Evolutionary conservation across 2,113 vertebrate genomes (phyloP).

Genomic region (Xenotilapia caudafasciata): DNA sequence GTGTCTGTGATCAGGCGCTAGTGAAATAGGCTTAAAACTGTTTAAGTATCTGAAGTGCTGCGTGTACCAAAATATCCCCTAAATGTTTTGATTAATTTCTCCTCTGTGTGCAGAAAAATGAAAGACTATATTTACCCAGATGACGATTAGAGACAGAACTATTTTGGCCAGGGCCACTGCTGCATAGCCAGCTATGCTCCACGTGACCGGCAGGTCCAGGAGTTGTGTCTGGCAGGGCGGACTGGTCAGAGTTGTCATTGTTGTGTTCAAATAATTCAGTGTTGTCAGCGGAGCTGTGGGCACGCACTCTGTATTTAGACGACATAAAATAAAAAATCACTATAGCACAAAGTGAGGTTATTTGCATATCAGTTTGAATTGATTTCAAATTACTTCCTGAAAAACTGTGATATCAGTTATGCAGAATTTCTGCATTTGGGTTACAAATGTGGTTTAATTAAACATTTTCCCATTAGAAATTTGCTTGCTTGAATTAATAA

Average conservation of each 20-base stretch:
- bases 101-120: neutral
- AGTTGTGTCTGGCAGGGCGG: fast-evolving
- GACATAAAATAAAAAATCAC: neutral
- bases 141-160: constrained; percentile 11
- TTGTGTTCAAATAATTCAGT: neutral
- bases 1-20: neutral
- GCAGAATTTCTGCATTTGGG: neutral
- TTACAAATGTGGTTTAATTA: neutral
- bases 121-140: constrained; percentile 52
- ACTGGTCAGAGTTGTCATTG: neutral
- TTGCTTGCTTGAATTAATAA: neutral
- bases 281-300: neutral
- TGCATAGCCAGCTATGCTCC: constrained; percentile 2
- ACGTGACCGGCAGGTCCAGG: constrained; percentile 3
- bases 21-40: neutral
- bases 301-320: constrained; percentile 24
- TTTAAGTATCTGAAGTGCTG: neutral
- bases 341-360: neutral
- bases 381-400: neutral
- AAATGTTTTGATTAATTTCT: neutral
- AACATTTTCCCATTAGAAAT: neutral
- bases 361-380: neutral
- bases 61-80: neutral
- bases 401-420: neutral
- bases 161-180: constrained; percentile 51